Percentiles rank a stretch among this genome's conserved stretches.
Evolutionary conservation across 2,888 invertebrate genomes (phyloP).

Genomic region (Bembecia ichneumoniformis): DNA sequence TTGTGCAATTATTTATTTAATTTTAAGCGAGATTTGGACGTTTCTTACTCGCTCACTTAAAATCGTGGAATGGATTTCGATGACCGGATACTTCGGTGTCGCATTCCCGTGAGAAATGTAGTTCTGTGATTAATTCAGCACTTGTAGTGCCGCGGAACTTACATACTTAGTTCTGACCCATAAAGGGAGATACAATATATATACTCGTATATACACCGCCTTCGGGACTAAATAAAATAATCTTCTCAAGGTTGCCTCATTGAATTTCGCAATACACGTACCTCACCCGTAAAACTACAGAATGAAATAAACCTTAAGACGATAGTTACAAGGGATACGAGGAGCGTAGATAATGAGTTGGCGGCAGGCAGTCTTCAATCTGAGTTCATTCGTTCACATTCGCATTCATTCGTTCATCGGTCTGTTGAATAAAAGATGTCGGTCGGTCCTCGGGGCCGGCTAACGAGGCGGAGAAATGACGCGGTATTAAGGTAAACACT

Average conservation of each 20-base stretch:
- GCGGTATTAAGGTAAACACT: constrained; percentile 25
- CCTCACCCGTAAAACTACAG: background rate
- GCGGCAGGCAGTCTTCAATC: constrained; percentile 8
- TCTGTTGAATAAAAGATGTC: constrained; percentile 51
- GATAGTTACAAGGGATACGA: background rate
- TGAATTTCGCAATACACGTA: background rate
- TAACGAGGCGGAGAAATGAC: constrained; percentile 40
- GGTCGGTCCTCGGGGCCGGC: constrained; percentile 12
- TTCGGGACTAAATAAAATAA: constrained; percentile 15
- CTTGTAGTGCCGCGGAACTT: no score
- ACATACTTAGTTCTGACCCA: no score
- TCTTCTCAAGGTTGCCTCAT: constrained; percentile 7
- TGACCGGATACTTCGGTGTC: no score
- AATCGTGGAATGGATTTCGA: no score
- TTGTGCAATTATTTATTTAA: no score
- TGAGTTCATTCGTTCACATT: constrained; percentile 14
- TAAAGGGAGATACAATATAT: background rate
- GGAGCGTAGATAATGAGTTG: background rate
- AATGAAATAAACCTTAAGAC: background rate
- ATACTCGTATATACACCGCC: constrained; percentile 9
- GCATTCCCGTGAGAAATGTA: no score
- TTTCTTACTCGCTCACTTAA: no score
- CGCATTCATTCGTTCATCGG: constrained; percentile 37
- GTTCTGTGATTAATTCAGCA: no score
- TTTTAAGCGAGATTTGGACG: no score